phyloP scores from a whole-genome alignment of 2,888 invertebrate genomes.

The Gortyna flavago region DNA sequence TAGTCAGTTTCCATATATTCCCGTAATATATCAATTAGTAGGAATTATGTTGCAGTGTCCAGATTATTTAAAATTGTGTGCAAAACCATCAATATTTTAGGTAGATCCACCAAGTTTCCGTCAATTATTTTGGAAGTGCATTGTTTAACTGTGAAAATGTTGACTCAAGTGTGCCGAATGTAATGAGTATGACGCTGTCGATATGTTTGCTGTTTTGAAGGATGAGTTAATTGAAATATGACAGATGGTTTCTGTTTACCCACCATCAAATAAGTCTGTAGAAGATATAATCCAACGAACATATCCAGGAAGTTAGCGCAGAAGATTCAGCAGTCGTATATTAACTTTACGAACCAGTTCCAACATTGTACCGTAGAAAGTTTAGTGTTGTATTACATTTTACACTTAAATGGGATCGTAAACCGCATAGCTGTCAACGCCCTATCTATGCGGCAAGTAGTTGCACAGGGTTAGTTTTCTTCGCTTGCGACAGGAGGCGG shows the following conservation, averaged over 20 bases:
- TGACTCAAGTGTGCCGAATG: conserved; percentile 38
- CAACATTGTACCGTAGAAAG: conserved; percentile 59
- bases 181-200: conserved; percentile 11
- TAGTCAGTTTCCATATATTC: conserved; percentile 20
- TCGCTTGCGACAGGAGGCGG: conserved; percentile 79
- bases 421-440: conserved; percentile 65
- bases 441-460: conserved; percentile 62
- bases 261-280: neutral
- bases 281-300: conserved; percentile 3
- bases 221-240: conserved; percentile 41
- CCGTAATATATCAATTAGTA: conserved; percentile 10
- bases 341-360: conserved; percentile 32
- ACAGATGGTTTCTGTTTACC: neutral
- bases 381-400: conserved; percentile 61
- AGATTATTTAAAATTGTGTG: conserved; percentile 5
- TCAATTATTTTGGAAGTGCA: conserved; percentile 32
- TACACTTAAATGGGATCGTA: conserved; percentile 66
- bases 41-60: conserved; percentile 2
- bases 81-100: neutral
- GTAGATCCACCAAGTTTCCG: neutral
- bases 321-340: conserved; percentile 33
- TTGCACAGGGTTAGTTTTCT: conserved; percentile 81
- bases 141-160: conserved; percentile 22
- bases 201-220: conserved; percentile 29
- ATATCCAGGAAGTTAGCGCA: conserved; percentile 36